Evolutionary conservation across 2,888 invertebrate genomes (phyloP).

Genomic region (Zootermopsis nevadensis): DNA sequence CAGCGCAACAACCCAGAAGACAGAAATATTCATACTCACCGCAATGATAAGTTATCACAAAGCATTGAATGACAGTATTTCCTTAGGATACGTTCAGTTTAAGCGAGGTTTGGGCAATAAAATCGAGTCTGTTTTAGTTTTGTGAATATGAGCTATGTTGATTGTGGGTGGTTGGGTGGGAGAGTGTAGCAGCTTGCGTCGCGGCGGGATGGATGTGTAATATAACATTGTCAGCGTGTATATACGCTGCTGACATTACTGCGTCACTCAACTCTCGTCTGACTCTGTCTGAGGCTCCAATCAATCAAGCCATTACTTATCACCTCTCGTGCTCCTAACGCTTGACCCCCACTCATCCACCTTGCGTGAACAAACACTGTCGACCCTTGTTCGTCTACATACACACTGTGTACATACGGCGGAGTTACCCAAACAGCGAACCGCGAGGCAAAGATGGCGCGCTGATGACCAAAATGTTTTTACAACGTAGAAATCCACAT

Average conservation of each 20-base stretch:
- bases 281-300: conserved; percentile 33
- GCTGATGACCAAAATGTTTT: too few species aligned
- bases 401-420: conserved; percentile 4
- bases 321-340: conserved; percentile 35
- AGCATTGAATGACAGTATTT: too few species aligned
- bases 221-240: conserved; percentile 30
- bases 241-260: conserved; percentile 30
- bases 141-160: conserved; percentile 10
- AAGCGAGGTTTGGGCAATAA: not conserved
- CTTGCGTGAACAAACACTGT: conserved; percentile 43
- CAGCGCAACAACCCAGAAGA: too few species aligned
- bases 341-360: conserved; percentile 39
- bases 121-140: not conserved
- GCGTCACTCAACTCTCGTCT: conserved; percentile 34
- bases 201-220: conserved; percentile 21
- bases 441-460: not conserved
- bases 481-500: too few species aligned
- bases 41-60: too few species aligned
- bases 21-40: too few species aligned
- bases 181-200: conserved; percentile 17
- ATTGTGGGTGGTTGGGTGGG: not conserved
- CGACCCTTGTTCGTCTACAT: conserved; percentile 17
- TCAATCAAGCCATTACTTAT: conserved; percentile 48
- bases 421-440: not conserved
- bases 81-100: not conserved